Conservation (phyloP, 2,797 vertebrate species). For the Uromys caudimaculatus region DNA sequence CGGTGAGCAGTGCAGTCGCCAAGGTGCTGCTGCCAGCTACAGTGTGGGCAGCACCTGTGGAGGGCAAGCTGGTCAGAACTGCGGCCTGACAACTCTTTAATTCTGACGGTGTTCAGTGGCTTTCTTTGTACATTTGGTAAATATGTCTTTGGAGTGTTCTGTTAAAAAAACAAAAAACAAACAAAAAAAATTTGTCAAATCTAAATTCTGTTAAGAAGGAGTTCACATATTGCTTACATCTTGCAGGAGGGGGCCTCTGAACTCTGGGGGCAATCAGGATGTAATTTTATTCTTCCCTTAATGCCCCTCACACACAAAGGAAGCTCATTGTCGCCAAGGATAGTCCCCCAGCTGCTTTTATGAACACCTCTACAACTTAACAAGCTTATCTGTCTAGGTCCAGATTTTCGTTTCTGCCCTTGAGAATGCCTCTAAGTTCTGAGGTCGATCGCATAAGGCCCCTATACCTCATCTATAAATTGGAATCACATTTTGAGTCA, state of each 20-base stretch:
- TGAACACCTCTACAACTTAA: constrained; percentile 47
- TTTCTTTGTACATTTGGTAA: constrained; percentile 57
- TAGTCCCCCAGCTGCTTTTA: constrained; percentile 37
- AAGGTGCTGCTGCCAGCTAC: constrained; percentile 55
- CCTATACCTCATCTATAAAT: constrained; percentile 71
- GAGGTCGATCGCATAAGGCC: constrained; percentile 18
- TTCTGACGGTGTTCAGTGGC: not conserved
- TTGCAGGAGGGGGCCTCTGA: constrained; percentile 52
- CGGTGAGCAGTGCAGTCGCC: constrained; percentile 57
- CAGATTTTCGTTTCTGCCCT: constrained; percentile 46
- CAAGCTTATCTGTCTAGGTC: not conserved
- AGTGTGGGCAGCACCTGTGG: constrained; percentile 19
- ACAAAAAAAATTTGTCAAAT: constrained; percentile 73
- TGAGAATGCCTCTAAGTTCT: constrained; percentile 57
- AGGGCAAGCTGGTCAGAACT: not conserved
- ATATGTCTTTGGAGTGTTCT: not conserved
- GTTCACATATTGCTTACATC: constrained; percentile 23
- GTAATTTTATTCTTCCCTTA: constrained; percentile 48
- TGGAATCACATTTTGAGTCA: constrained; percentile 61
- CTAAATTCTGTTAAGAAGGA: constrained; percentile 63
- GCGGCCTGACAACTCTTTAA: not conserved
- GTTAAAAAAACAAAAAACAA: too few species aligned
- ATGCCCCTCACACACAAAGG: not conserved
- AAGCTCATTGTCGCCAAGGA: not conserved
- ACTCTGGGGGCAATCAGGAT: constrained; percentile 56